Evolutionary conservation across 2,113 vertebrate species (phyloP), one percentile per base, ranked within the genome.

Genomic region (Proteles cristata): DNA sequence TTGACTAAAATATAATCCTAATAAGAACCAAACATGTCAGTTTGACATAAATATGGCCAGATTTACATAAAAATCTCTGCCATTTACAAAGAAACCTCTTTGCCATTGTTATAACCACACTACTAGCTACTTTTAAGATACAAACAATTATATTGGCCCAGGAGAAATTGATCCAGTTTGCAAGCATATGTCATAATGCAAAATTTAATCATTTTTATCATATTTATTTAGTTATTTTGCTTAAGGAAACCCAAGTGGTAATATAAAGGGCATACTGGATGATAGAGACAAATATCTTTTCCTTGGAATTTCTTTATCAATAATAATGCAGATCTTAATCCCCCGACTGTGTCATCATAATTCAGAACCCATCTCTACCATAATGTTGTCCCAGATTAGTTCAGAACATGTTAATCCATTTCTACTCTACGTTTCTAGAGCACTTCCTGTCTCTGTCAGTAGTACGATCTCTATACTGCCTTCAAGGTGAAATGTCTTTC

Each of bases 1-100:
- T 71, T 80, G 50, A 61, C 87, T 96, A 66, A 87, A 73, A 66
- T 48, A 48, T 87, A 35, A 82, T 76, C 65, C 28, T 80, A 81
- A 81, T 69, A 74, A 90, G 61, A 90, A 16, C 39, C 43, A 45
- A 65, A 48, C 43, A 16, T 88, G 33, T 91, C 23, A 53, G 11
- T 83, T 48, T 83, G 26, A 87, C 25, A 2, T 48, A 61, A 68
- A 3, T 35, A 19, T 87, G 63, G 26, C 11, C 63, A 88, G 35
- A 74, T 82, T 79, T 66, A 35, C 33, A 0, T 25, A 93, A 53
- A 79, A 88, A 79, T 43, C 21, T 91, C 76, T 81, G 15, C 48
- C 35, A 19, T 39, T 93, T 95, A 48, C 65, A 55, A 71, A 91
- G 69, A 93, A 90, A 68, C 48, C 61, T 55, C 71, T 71, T 83